Evolutionary conservation across 2,797 vertebrate species (phyloP).

Genomic region (Mionectes olivaceus): DNA sequence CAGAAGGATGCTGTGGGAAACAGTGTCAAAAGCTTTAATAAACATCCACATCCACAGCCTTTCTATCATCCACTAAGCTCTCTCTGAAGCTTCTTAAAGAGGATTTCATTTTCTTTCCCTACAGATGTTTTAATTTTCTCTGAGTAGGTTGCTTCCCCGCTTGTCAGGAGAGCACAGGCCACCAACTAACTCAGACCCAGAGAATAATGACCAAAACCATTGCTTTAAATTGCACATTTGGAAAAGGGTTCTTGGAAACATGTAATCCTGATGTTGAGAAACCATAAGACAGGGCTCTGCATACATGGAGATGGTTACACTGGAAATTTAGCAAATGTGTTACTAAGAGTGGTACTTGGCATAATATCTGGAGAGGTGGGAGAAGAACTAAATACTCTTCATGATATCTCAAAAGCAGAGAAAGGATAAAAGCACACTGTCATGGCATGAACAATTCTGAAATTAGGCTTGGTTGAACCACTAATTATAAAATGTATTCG

Average conservation of each 20-base stretch:
- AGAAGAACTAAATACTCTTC: background rate
- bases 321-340: background rate
- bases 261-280: slow-evolving; percentile 28
- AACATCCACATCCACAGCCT: background rate
- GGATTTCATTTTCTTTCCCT: background rate
- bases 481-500: background rate
- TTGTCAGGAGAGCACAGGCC: background rate
- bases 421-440: background rate
- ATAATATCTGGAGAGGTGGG: background rate
- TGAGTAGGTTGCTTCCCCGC: background rate
- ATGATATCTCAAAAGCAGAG: background rate
- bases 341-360: background rate
- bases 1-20: background rate
- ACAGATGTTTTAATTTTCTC: background rate
- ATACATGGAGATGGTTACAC: background rate
- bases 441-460: background rate
- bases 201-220: background rate
- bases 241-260: slow-evolving; percentile 2
- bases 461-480: background rate
- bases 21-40: background rate
- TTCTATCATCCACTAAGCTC: background rate
- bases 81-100: background rate
- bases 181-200: background rate
- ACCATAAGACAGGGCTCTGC: background rate
- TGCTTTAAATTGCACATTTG: slow-evolving; percentile 9